Percentiles rank a stretch among this genome's conserved stretches.
These are phyloP conservation scores for Coelogynopora nodosa DNA, from an alignment of 2,888 invertebrate genomes.

Conservation along the genomic window DNA sequence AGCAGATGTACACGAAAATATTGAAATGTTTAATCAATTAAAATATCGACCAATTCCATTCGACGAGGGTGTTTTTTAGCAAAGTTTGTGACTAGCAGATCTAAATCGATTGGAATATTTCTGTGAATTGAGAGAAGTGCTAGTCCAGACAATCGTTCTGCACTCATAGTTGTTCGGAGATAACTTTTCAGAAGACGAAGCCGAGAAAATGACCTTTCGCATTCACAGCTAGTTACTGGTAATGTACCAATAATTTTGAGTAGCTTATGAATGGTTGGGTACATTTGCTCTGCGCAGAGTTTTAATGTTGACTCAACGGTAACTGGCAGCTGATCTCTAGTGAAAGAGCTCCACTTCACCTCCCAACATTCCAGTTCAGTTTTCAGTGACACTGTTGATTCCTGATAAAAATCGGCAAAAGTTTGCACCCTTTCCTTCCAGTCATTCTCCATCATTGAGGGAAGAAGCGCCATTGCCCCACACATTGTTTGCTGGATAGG, in stretches of 20 bases:
- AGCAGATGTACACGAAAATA: background rate
- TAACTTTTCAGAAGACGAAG: background rate
- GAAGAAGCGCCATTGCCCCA: background rate
- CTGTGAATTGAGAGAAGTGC: background rate
- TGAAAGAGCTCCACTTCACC: background rate
- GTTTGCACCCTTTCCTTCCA: background rate
- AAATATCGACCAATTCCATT: conserved; percentile 1
- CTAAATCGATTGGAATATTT: conserved; percentile 16
- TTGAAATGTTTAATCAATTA: too few species aligned
- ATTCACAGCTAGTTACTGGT: conserved; percentile 1
- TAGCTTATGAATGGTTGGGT: background rate
- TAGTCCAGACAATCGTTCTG: background rate
- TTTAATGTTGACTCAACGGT: background rate
- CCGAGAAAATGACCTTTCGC: background rate
- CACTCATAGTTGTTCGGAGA: background rate
- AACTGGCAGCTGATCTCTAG: background rate
- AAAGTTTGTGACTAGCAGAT: background rate
- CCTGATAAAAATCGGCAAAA: background rate
- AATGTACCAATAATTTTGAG: background rate
- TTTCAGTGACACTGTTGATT: background rate
- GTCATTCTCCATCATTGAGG: background rate
- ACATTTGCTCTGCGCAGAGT: background rate
- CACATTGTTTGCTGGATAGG: background rate
- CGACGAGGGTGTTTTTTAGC: background rate
- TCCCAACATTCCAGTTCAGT: background rate